Evolutionary conservation across 1,140 invertebrate genomes (phyloP).

Genomic region (Harpegnathos saltator): DNA sequence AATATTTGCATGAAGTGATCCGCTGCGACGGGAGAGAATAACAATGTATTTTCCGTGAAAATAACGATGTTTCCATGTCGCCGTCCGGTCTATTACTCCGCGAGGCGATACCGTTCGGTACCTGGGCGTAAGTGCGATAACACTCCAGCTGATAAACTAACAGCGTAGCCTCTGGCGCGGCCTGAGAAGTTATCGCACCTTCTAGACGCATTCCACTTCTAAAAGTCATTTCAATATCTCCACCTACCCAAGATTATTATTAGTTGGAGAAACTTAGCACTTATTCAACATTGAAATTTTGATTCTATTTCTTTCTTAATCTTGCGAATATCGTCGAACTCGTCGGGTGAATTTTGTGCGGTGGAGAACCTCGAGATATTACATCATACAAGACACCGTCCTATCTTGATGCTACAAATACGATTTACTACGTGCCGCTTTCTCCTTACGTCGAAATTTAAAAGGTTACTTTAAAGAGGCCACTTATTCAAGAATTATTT

Average conservation of each 20-base stretch:
- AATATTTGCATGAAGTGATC: slow-evolving; percentile 41
- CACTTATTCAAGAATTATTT: too few species aligned
- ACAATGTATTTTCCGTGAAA: slow-evolving; percentile 54
- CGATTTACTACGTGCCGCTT: too few species aligned
- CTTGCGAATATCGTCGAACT: too few species aligned
- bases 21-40: slow-evolving; percentile 7
- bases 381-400: too few species aligned
- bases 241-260: slow-evolving; percentile 6
- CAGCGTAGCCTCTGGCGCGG: slow-evolving; percentile 15
- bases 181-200: slow-evolving; percentile 34
- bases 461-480: too few species aligned
- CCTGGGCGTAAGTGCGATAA: slow-evolving; percentile 44
- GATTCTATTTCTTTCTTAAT: too few species aligned
- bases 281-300: too few species aligned
- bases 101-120: slow-evolving; percentile 43
- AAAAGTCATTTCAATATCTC: slow-evolving; percentile 24
- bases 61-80: slow-evolving; percentile 49
- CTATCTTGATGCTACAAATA: too few species aligned
- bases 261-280: background rate
- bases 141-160: slow-evolving; percentile 55
- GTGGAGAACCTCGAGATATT: too few species aligned
- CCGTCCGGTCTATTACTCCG: background rate
- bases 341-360: too few species aligned
- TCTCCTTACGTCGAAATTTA: too few species aligned
- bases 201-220: slow-evolving; percentile 18